These are phyloP conservation scores for Pholis gunnellus DNA, from an alignment of 2,113 vertebrate genomes.

Conservation along the genomic window DNA sequence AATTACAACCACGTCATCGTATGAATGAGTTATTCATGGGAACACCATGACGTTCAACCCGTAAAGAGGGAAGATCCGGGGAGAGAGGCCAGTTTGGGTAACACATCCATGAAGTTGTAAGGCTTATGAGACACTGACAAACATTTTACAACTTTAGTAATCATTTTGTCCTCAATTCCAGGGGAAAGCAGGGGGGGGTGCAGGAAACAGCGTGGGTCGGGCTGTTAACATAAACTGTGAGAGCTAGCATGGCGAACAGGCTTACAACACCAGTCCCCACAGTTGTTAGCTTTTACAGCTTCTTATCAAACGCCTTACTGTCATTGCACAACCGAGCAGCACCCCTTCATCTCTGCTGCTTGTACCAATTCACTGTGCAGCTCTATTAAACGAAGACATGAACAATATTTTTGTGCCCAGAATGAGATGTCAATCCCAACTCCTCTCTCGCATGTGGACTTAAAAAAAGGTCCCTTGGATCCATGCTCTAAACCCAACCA, in stretches of 20 bases:
- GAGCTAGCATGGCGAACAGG: slow-evolving; percentile 1
- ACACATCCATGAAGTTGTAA: not conserved
- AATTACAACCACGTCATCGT: not conserved
- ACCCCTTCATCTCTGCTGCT: not conserved
- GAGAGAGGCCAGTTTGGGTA: not conserved
- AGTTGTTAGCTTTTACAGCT: slow-evolving; percentile 5
- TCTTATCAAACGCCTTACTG: not conserved
- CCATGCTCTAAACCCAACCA: not conserved
- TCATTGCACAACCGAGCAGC: not conserved
- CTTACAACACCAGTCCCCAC: slow-evolving; percentile 1
- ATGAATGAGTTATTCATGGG: not conserved
- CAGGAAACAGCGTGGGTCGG: not conserved
- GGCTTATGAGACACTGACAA: not conserved
- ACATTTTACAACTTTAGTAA: not conserved
- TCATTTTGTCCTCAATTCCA: not conserved
- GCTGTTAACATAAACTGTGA: slow-evolving; percentile 4
- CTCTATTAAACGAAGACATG: not conserved
- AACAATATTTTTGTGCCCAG: not conserved
- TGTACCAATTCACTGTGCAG: not conserved
- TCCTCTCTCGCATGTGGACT: not conserved
- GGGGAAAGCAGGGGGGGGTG: not conserved
- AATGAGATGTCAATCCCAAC: not conserved
- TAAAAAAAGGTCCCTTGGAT: not conserved
- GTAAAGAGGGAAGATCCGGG: not conserved
- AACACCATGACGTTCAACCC: not conserved